Evolutionary conservation across 2,888 invertebrate genomes (phyloP).

Genomic region (Cantharis lateralis): DNA sequence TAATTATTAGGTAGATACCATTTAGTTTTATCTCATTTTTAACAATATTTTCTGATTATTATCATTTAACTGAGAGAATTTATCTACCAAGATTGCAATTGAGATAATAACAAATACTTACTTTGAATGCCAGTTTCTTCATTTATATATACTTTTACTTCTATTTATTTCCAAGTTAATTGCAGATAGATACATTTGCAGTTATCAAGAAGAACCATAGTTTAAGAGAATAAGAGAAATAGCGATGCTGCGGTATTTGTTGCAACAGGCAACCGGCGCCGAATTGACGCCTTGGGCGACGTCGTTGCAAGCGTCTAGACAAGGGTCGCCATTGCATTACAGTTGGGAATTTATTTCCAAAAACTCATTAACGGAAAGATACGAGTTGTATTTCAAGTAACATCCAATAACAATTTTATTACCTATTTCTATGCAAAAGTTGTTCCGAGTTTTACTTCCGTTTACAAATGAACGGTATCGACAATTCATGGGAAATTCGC

Average conservation of each 20-base stretch:
- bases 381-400: conserved; percentile 14
- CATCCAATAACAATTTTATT: not conserved
- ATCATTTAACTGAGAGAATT: not conserved
- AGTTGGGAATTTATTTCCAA: conserved; percentile 13
- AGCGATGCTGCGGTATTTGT: not conserved
- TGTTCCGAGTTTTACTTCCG: not conserved
- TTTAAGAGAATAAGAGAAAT: not conserved
- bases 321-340: conserved; percentile 21
- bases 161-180: not conserved
- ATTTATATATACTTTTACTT: not conserved
- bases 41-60: not conserved
- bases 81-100: not conserved
- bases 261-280: conserved; percentile 25
- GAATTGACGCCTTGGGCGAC: conserved; percentile 23
- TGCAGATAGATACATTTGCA: not conserved
- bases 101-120: not conserved
- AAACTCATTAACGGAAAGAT: conserved; percentile 23
- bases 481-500: not conserved
- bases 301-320: conserved; percentile 29
- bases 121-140: not conserved
- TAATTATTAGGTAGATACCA: not conserved
- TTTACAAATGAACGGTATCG: not conserved
- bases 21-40: not conserved
- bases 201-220: not conserved
- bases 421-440: not conserved